Conservation (phyloP, 2,113 vertebrate genomes). For the Dicerorhinus sumatrensis region DNA sequence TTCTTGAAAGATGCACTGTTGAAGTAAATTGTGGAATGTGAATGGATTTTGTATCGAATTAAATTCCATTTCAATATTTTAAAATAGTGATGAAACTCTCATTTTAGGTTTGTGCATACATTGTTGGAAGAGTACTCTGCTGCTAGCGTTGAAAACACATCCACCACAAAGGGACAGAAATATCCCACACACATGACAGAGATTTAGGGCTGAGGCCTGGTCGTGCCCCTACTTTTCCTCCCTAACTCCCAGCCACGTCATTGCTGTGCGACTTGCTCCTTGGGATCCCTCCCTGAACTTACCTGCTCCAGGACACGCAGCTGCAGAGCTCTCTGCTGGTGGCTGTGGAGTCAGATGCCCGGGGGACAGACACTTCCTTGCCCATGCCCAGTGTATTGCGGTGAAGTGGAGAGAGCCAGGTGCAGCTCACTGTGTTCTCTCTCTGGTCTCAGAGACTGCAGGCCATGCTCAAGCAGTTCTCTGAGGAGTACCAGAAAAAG, state of each 20-base stretch:
- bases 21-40: neutral
- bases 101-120: neutral
- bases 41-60: neutral
- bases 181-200: neutral
- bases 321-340: neutral
- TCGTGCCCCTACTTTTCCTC: neutral
- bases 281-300: neutral
- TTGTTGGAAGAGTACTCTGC: neutral
- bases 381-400: fast-evolving
- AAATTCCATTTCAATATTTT: neutral
- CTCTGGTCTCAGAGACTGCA: neutral
- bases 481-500: neutral
- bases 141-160: neutral
- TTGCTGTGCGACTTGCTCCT: neutral
- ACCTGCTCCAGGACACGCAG: neutral
- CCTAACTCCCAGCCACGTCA: neutral
- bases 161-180: neutral
- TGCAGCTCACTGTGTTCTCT: neutral
- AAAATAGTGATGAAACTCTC: too few species aligned
- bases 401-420: fast-evolving
- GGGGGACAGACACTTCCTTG: too few species aligned
- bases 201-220: too few species aligned
- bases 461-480: neutral
- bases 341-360: neutral
- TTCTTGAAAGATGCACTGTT: neutral